Evolutionary conservation across 2,888 invertebrate genomes (phyloP).

Genomic region (Pollenia griseotomentosa): DNA sequence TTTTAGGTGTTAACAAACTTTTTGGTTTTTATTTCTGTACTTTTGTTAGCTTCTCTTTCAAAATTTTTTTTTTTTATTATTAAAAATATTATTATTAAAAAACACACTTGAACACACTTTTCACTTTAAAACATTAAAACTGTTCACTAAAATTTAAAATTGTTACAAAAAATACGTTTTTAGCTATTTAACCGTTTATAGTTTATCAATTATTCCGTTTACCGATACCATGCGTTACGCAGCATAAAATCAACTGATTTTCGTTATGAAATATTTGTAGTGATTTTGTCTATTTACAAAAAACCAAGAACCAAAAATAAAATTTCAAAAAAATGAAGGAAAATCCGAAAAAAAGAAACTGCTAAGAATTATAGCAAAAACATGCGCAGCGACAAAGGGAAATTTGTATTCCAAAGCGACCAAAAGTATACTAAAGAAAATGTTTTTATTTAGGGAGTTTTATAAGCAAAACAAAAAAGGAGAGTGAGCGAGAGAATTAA

Average conservation of each 20-base stretch:
- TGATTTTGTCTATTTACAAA: conserved; percentile 78
- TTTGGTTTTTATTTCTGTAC: not conserved
- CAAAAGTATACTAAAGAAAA: conserved; percentile 46
- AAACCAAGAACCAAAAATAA: conserved; percentile 22
- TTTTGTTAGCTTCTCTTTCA: not conserved
- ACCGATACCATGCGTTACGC: conserved; percentile 78
- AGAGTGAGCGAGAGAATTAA: conserved; percentile 25
- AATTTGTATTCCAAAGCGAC: conserved; percentile 31
- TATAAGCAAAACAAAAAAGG: not conserved
- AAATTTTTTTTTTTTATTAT: not conserved
- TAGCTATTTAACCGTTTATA: not conserved
- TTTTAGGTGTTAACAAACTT: not conserved
- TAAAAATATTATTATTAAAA: not conserved
- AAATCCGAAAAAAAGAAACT: conserved; percentile 8
- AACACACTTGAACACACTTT: not conserved
- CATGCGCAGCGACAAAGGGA: conserved; percentile 69
- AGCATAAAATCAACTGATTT: conserved; percentile 84
- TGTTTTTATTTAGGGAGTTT: conserved; percentile 41
- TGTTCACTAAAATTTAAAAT: not conserved
- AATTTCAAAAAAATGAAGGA: conserved; percentile 7
- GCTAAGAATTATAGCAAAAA: conserved; percentile 56
- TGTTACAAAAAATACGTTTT: conserved; percentile 51
- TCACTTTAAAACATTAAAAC: not conserved
- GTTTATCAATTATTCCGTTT: conserved; percentile 31
- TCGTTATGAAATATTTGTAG: conserved; percentile 77